phyloP scores from a whole-genome alignment of 2,888 invertebrate genomes.

The Philereme transversata region DNA sequence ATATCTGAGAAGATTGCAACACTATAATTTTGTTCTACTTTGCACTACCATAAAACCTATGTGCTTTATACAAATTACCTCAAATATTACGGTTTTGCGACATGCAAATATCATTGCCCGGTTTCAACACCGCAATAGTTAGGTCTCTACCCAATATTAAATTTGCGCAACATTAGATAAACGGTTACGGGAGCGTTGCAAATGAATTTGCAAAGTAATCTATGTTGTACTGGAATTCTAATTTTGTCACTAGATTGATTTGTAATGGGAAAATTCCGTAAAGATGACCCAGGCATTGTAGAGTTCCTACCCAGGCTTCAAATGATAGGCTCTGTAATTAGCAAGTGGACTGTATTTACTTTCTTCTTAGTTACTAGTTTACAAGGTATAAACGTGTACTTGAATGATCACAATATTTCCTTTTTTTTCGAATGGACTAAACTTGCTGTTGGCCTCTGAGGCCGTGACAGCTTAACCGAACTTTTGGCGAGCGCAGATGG shows the following conservation, averaged over 20 bases:
- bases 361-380: no score
- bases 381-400: no score
- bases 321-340: no score
- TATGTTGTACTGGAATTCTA: neutral
- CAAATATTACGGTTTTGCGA: slow-evolving; percentile 15
- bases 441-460: no score
- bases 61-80: slow-evolving; percentile 1
- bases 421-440: no score
- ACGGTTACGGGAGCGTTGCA: slow-evolving; percentile 31
- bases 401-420: no score
- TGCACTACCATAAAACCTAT: slow-evolving; percentile 11
- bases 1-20: neutral
- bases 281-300: no score
- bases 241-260: slow-evolving; percentile 25
- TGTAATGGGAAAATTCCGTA: slow-evolving; percentile 20
- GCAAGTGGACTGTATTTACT: no score
- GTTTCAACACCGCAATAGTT: slow-evolving; percentile 18
- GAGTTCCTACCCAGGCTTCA: no score
- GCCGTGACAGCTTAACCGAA: no score
- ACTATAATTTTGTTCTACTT: neutral
- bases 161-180: slow-evolving; percentile 29
- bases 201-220: slow-evolving; percentile 33
- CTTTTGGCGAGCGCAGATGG: no score
- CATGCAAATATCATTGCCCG: slow-evolving; percentile 16
- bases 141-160: neutral